phyloP scores from a whole-genome alignment of 2,113 vertebrate species.

The Trogon melanurus region DNA sequence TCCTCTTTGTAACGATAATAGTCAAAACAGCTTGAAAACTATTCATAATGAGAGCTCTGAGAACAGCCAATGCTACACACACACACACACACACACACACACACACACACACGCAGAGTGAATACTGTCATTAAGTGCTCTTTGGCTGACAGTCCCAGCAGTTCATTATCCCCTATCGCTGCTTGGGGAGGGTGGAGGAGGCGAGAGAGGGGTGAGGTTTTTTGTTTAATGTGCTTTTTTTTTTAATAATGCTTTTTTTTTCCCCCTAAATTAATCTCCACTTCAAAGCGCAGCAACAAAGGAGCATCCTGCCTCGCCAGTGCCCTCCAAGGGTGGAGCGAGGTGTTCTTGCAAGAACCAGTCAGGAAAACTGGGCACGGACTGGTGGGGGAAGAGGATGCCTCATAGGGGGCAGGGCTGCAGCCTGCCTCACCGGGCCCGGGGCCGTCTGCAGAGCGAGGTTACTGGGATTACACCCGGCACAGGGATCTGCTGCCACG shows the following conservation, averaged over 20 bases:
- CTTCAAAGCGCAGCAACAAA: conserved; percentile 28
- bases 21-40: conserved; percentile 80
- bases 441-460: neutral
- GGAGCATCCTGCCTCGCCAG: neutral
- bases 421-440: neutral
- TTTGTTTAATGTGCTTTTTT: conserved; percentile 36
- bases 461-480: accelerated
- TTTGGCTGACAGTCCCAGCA: conserved; percentile 68
- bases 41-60: conserved; percentile 69
- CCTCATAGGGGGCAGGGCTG: neutral
- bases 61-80: conserved; percentile 59
- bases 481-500: accelerated
- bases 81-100: neutral
- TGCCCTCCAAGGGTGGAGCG: neutral
- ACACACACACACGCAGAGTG: neutral
- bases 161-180: conserved; percentile 63
- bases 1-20: conserved; percentile 74
- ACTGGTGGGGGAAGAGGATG: neutral
- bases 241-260: conserved; percentile 25
- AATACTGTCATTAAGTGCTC: conserved; percentile 75
- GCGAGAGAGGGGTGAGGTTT: neutral
- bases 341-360: neutral
- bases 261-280: conserved; percentile 54
- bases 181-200: neutral
- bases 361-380: accelerated